phyloP scores from a whole-genome alignment of 2,797 vertebrate genomes.

The Erpetoichthys calabaricus region DNA sequence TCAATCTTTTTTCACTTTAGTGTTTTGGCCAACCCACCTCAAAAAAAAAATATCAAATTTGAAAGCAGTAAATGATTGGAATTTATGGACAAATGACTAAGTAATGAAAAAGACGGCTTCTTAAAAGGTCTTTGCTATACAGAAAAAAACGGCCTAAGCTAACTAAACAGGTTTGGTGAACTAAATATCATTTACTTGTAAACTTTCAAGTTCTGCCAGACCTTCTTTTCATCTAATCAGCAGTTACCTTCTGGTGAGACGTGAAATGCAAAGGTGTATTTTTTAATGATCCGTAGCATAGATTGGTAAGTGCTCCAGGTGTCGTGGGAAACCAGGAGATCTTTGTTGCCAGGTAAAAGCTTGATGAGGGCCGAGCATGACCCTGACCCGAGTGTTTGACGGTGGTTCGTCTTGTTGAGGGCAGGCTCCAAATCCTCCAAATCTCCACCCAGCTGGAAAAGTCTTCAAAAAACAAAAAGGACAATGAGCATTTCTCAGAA shows the following conservation, averaged over 20 bases:
- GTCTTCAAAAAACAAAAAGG: conserved; percentile 30
- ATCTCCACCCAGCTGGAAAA: conserved; percentile 79
- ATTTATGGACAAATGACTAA: too few species aligned
- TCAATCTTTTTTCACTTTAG: too few species aligned
- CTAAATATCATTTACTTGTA: too few species aligned
- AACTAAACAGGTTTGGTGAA: too few species aligned
- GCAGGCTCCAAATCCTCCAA: conserved; percentile 77
- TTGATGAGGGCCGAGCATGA: conserved; percentile 91
- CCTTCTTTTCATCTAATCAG: not conserved
- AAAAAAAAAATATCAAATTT: too few species aligned
- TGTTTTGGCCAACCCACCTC: too few species aligned
- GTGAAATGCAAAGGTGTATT: conserved; percentile 68
- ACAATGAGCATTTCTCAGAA: fast-evolving
- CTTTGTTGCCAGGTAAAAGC: conserved; percentile 63
- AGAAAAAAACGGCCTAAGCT: too few species aligned
- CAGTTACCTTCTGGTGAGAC: conserved; percentile 45
- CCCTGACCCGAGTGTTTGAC: conserved; percentile 56
- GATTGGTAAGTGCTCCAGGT: conserved; percentile 80
- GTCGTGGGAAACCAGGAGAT: conserved; percentile 81
- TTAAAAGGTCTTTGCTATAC: too few species aligned
- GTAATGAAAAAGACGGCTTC: too few species aligned
- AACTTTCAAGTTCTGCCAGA: too few species aligned
- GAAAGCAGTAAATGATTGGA: too few species aligned
- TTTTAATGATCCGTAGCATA: conserved; percentile 87
- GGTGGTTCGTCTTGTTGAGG: conserved; percentile 59